Evolutionary conservation across 2,797 vertebrate genomes (phyloP).

Genomic region (Ctenopoma multispine): DNA sequence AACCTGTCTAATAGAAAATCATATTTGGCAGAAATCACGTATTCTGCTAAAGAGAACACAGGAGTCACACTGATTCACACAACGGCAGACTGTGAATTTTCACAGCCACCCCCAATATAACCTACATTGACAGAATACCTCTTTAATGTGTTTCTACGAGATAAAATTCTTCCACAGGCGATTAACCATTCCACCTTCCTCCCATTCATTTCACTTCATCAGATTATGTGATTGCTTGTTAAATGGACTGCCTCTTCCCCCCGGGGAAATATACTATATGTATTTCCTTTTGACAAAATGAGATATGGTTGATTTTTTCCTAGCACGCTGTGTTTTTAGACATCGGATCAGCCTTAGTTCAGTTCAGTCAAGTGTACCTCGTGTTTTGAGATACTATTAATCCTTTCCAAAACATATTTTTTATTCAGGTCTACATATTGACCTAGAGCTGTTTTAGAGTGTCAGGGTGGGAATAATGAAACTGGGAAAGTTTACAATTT

Average conservation of each 20-base stretch:
- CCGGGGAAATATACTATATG: slow-evolving; percentile 49
- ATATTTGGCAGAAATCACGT: slow-evolving; percentile 54
- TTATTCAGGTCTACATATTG: slow-evolving; percentile 26
- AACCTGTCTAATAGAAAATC: slow-evolving; percentile 37
- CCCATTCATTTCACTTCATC: slow-evolving; percentile 74
- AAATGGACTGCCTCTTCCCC: slow-evolving; percentile 64
- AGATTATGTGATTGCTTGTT: slow-evolving; percentile 72
- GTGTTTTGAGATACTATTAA: slow-evolving; percentile 37
- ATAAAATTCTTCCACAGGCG: slow-evolving; percentile 72
- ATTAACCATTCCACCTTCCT: slow-evolving; percentile 68
- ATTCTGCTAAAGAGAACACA: slow-evolving; percentile 59
- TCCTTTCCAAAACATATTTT: slow-evolving; percentile 29
- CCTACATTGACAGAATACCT: slow-evolving; percentile 67
- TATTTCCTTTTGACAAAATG: slow-evolving; percentile 56
- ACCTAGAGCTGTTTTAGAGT: slow-evolving; percentile 39
- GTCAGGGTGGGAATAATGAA: slow-evolving; percentile 18
- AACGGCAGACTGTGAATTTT: slow-evolving; percentile 65
- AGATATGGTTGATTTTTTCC: slow-evolving; percentile 46
- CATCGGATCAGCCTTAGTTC: slow-evolving; percentile 34
- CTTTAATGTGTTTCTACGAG: slow-evolving; percentile 75
- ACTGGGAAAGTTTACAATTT: slow-evolving; percentile 25
- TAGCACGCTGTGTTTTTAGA: slow-evolving; percentile 32
- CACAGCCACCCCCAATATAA: slow-evolving; percentile 61
- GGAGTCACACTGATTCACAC: slow-evolving; percentile 69
- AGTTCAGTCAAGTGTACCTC: slow-evolving; percentile 42